These are phyloP conservation scores for Macroteleia sp. DNA, from an alignment of 2,888 invertebrate species.

Conservation along the genomic window DNA sequence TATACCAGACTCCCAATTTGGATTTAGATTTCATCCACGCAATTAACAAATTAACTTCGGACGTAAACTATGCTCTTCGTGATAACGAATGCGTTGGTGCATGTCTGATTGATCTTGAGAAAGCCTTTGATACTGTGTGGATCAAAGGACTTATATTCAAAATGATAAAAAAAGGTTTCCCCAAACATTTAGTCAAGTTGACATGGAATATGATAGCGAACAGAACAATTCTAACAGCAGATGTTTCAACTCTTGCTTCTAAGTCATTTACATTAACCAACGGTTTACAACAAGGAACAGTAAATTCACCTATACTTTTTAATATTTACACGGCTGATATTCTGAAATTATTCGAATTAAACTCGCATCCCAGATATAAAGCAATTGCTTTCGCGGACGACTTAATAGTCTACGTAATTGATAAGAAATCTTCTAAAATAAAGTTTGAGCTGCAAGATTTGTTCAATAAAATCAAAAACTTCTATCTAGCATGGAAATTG, in stretches of 20 bases:
- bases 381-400: constrained; percentile 37
- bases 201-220: constrained; percentile 57
- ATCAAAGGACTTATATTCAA: constrained; percentile 64
- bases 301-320: constrained; percentile 36
- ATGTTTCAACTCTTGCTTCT: background rate
- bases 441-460: constrained; percentile 48
- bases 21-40: constrained; percentile 41
- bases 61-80: constrained; percentile 29
- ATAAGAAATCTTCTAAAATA: constrained; percentile 28
- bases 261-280: constrained; percentile 41
- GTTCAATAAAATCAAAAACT: constrained; percentile 50
- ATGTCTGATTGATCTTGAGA: constrained; percentile 3
- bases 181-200: constrained; percentile 59
- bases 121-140: constrained; percentile 37
- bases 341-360: constrained; percentile 9
- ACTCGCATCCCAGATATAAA: background rate
- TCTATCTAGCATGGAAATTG: constrained; percentile 57
- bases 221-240: constrained; percentile 25
- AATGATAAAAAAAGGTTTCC: constrained; percentile 57
- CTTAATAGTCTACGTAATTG: constrained; percentile 27
- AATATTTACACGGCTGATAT: constrained; percentile 22
- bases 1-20: background rate
- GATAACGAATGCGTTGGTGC: constrained; percentile 47
- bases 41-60: constrained; percentile 53
- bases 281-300: constrained; percentile 63